These are phyloP conservation scores for Oryctes rhinoceros DNA, from an alignment of 1,140 invertebrate species.

Conservation along the genomic window DNA sequence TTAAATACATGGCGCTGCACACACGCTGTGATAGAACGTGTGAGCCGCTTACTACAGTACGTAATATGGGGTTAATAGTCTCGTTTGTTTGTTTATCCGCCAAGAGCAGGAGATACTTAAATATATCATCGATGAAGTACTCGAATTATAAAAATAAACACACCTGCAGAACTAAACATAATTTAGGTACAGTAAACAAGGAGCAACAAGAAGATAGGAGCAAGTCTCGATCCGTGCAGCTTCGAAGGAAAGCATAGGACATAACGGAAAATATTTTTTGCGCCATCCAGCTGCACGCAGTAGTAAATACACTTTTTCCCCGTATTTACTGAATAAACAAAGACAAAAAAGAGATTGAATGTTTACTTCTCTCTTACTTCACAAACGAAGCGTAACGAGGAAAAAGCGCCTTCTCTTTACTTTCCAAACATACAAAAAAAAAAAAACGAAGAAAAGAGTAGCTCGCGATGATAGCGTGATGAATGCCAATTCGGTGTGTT, in stretches of 20 bases:
- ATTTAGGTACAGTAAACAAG: not conserved
- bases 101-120: no score
- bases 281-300: not conserved
- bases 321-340: not conserved
- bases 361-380: not conserved
- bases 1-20: no score
- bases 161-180: not conserved
- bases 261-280: not conserved
- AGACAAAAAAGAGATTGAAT: slow-evolving; percentile 4
- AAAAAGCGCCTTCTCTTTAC: not conserved
- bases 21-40: no score
- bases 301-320: not conserved
- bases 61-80: no score
- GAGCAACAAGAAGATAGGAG: not conserved
- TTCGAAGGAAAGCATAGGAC: not conserved
- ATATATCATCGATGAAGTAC: no score
- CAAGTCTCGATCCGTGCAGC: not conserved
- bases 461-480: slow-evolving; percentile 15
- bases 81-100: no score
- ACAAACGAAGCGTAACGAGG: not conserved
- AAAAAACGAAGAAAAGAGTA: not conserved
- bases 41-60: no score
- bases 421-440: not conserved
- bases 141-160: no score
- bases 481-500: slow-evolving; percentile 5